A percentile compares a stretch with the other conserved stretches of the same genome.
Evolutionary conservation across 2,113 vertebrate genomes (phyloP).

Genomic region (Siniperca knerii): DNA sequence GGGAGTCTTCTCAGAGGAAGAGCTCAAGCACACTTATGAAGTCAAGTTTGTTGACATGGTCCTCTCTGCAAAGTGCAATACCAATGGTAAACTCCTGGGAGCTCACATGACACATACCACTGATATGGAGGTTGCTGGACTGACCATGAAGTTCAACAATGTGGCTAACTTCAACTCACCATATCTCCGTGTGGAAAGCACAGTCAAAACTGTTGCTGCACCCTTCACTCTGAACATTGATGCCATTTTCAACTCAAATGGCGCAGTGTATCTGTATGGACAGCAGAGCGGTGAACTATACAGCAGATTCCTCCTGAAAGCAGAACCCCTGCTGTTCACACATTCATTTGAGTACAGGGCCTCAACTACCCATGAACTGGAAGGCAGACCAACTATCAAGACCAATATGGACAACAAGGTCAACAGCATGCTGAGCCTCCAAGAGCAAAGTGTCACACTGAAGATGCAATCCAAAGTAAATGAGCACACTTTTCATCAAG

Average conservation of each 20-base stretch:
- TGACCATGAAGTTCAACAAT: constrained; percentile 85
- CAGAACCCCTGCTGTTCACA: constrained; percentile 87
- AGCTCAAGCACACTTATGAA: constrained; percentile 88
- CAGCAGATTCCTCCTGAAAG: constrained; percentile 91
- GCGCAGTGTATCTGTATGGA: constrained; percentile 83
- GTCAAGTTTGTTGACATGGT: constrained; percentile 84
- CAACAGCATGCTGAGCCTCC: constrained; percentile 84
- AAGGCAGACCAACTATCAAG: constrained; percentile 68
- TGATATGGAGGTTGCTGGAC: constrained; percentile 84
- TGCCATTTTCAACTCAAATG: constrained; percentile 86
- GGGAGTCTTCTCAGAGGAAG: constrained; percentile 84
- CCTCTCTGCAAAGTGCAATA: constrained; percentile 87
- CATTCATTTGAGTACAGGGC: constrained; percentile 90
- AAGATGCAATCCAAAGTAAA: constrained; percentile 88
- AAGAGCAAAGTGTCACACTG: constrained; percentile 87
- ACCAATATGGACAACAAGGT: constrained; percentile 87
- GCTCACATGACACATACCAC: constrained; percentile 86
- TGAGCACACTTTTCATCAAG: constrained; percentile 87
- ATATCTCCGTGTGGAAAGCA: constrained; percentile 85
- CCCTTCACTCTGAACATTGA: constrained; percentile 88
- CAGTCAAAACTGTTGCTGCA: constrained; percentile 79
- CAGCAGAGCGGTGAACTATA: constrained; percentile 89
- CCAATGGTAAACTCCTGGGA: constrained; percentile 84
- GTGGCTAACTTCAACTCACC: constrained; percentile 86
- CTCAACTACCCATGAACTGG: constrained; percentile 84